Conservation (phyloP, 2,113 vertebrate genomes). For the Phodopus roborovskii region DNA sequence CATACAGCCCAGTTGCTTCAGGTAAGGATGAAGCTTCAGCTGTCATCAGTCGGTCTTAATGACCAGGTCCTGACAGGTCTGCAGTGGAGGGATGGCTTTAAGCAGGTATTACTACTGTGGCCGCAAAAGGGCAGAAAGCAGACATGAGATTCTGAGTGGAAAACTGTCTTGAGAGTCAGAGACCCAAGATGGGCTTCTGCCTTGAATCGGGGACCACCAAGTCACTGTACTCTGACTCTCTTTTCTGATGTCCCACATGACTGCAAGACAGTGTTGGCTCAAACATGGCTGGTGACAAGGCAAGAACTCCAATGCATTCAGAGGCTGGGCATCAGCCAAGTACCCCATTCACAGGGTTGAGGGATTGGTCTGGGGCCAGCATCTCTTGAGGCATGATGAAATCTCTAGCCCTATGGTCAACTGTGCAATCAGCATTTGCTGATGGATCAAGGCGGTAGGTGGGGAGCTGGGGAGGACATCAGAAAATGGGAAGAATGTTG, state of each 20-base stretch:
- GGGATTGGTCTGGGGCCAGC: not conserved
- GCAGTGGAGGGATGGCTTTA: not conserved
- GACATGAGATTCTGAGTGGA: not conserved
- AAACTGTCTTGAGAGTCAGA: not conserved
- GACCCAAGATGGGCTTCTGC: not conserved
- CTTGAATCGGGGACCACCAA: not conserved
- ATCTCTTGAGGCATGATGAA: not conserved
- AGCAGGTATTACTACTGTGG: not conserved
- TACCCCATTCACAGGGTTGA: not conserved
- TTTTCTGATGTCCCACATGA: not conserved
- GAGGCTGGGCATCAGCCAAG: not conserved
- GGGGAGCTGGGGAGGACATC: not conserved
- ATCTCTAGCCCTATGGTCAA: not conserved
- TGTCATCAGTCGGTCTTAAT: not conserved
- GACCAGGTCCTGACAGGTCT: not conserved
- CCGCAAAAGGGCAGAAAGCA: not conserved
- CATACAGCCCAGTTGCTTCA: rapidly evolving
- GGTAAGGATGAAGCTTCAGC: not conserved
- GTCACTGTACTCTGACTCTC: not conserved
- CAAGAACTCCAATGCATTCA: not conserved
- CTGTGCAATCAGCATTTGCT: not conserved
- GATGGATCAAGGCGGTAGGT: not conserved
- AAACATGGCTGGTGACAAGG: not conserved
- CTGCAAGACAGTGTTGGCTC: not conserved
- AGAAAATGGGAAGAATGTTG: not conserved